Evolutionary conservation across 2,888 invertebrate genomes (phyloP).

Genomic region (Perizoma flavofasciatum): DNA sequence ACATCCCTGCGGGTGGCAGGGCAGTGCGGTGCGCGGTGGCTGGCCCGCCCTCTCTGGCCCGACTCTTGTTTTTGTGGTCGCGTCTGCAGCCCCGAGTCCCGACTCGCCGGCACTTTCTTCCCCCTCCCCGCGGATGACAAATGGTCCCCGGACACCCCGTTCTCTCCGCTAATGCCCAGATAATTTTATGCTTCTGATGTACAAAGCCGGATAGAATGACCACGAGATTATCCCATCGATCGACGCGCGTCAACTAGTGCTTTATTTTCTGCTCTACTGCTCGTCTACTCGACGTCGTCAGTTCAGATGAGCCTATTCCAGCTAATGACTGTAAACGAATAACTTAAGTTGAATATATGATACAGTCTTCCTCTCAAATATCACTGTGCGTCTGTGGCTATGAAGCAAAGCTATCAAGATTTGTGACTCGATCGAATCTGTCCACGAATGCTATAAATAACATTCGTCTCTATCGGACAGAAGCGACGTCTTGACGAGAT

Average conservation of each 20-base stretch:
- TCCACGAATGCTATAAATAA: conserved; percentile 33
- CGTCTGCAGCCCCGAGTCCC: conserved; percentile 80
- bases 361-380: conserved; percentile 1
- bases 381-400: conserved; percentile 1
- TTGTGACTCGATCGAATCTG: conserved; percentile 34
- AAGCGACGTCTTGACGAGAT: conserved; percentile 46
- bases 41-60: conserved; percentile 67
- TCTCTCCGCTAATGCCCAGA: conserved; percentile 76
- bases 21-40: conserved; percentile 59
- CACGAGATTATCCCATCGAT: conserved; percentile 77
- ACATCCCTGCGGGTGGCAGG: conserved; percentile 65
- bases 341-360: conserved; percentile 32
- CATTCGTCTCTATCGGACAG: conserved; percentile 40
- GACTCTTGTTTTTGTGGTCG: conserved; percentile 81
- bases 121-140: conserved; percentile 76
- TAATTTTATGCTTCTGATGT: conserved; percentile 79
- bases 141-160: conserved; percentile 77
- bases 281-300: conserved; percentile 47
- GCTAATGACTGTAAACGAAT: conserved; percentile 63
- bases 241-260: conserved; percentile 73
- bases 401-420: conserved; percentile 19
- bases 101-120: conserved; percentile 72
- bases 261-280: conserved; percentile 70
- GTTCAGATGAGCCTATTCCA: conserved; percentile 63
- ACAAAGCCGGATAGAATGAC: conserved; percentile 65